Base-by-base conservation (phyloP, 1,140 invertebrate genomes). In the Microplitis demolitor region DNA sequence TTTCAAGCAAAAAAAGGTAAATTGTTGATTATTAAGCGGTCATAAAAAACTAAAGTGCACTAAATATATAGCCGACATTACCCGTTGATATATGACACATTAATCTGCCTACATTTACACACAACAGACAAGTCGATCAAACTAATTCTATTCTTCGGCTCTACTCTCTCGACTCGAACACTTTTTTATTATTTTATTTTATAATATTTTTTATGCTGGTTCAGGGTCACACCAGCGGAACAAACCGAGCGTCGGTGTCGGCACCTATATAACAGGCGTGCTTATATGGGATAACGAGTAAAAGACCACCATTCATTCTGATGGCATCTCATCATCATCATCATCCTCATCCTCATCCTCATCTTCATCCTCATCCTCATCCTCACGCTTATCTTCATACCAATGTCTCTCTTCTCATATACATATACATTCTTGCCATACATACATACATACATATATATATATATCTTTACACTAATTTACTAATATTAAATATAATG, bases 261-360 rank as follows among this genome's bases (percentile, higher is more conserved):
- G 45, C 39, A 66, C 39, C 64, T 62, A 53, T 45, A 45, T 45
- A 45, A 45, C 39, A 45, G 39, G 45, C 58, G 60, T 45, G n/a
- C 50, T 66, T 14, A 45, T 45, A 45, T 45, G 69, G 69, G 69
- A 71, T 71, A 71, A 71, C 69, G 69, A 71, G 69, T 66, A 50
- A 35, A 50, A 56, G 34, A 45, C 39, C 39, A 45, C 39, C 39
- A 45, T 45, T 45, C 39, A 45, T 45, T 45, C 39, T 45, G 39
- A 45, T 45, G 39, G 39, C 39, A 45, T 45, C 35, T 56, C 53
- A 11, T 58, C 58, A 34, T 6, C 67, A 58, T 34, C 39, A 45
- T 69, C 14, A n/a, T 56, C 53, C 53, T 16, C 53, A 56, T 24
- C 13, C 53, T 14, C 9, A 54, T 5, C n/a, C 11, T n/a, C 34